Percentiles rank a stretch among this genome's conserved stretches.
phyloP scores from a whole-genome alignment of 2,888 invertebrate genomes.

The Hoplodrina blanda region DNA sequence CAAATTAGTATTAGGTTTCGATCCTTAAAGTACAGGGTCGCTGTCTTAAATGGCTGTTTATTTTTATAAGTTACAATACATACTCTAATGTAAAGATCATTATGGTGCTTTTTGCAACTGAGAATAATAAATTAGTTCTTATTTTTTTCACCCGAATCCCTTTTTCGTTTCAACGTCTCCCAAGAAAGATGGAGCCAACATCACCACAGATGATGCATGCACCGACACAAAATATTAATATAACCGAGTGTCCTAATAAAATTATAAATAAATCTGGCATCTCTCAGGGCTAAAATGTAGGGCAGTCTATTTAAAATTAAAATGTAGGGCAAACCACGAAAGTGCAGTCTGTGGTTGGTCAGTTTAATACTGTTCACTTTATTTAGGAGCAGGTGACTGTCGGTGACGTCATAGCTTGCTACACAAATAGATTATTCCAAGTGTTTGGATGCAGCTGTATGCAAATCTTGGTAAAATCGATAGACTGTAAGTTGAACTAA shows the following conservation, averaged over 20 bases:
- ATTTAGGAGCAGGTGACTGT: constrained; percentile 54
- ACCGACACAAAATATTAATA: constrained; percentile 31
- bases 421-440: constrained; percentile 23
- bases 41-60: too few species aligned
- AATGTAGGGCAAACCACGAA: constrained; percentile 61
- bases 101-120: neutral
- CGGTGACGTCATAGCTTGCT: constrained; percentile 48
- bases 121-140: neutral
- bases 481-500: constrained; percentile 6
- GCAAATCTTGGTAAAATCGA: constrained; percentile 27
- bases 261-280: constrained; percentile 61
- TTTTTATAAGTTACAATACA: too few species aligned
- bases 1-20: neutral
- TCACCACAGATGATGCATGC: neutral
- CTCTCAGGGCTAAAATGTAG: constrained; percentile 65
- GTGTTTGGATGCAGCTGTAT: constrained; percentile 26
- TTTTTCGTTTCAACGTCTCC: neutral
- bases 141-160: neutral
- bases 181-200: constrained; percentile 23
- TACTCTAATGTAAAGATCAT: neutral
- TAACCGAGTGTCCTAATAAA: constrained; percentile 38
- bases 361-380: constrained; percentile 45
- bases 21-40: neutral
- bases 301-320: constrained; percentile 69
- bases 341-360: constrained; percentile 42